These are phyloP conservation scores for Netelia melanura DNA, from an alignment of 2,888 invertebrate species.

Conservation along the genomic window DNA sequence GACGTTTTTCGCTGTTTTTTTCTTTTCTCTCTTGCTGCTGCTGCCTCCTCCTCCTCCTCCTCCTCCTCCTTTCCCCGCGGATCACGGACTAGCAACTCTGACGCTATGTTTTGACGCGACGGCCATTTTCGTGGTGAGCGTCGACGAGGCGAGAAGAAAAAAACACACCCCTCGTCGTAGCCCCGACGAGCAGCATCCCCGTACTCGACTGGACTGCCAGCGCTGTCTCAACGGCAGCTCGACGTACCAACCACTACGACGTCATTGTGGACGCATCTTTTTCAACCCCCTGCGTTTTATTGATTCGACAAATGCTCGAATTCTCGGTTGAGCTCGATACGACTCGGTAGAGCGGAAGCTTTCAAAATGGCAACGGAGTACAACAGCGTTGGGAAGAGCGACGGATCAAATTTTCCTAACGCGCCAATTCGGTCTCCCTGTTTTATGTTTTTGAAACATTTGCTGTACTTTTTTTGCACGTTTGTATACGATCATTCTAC, in stretches of 20 bases:
- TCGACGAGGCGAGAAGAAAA: slow-evolving; percentile 68
- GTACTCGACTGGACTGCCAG: slow-evolving; percentile 23
- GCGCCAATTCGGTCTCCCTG: no score
- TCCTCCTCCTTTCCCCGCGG: slow-evolving; percentile 1
- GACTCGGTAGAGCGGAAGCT: background rate
- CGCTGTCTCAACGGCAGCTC: slow-evolving; percentile 33
- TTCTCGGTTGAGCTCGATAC: background rate
- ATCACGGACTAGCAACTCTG: slow-evolving; percentile 75
- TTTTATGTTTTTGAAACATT: no score
- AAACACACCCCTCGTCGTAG: slow-evolving; percentile 41
- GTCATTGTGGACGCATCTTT: slow-evolving; percentile 1
- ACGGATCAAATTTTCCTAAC: no score
- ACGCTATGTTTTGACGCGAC: slow-evolving; percentile 81
- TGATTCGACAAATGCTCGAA: slow-evolving; percentile 75
- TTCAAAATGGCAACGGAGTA: background rate
- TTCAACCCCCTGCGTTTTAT: slow-evolving; percentile 76
- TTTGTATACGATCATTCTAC: no score
- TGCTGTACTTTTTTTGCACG: no score
- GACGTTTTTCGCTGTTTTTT: background rate
- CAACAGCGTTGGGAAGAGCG: no score
- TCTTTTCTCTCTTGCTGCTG: background rate
- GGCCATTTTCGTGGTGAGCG: slow-evolving; percentile 80
- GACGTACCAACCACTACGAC: slow-evolving; percentile 8
- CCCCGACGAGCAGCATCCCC: slow-evolving; percentile 53
- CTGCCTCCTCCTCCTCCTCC: no score